Evolutionary conservation across 1,140 invertebrate species (phyloP).

Genomic region (Papilio xuthus): DNA sequence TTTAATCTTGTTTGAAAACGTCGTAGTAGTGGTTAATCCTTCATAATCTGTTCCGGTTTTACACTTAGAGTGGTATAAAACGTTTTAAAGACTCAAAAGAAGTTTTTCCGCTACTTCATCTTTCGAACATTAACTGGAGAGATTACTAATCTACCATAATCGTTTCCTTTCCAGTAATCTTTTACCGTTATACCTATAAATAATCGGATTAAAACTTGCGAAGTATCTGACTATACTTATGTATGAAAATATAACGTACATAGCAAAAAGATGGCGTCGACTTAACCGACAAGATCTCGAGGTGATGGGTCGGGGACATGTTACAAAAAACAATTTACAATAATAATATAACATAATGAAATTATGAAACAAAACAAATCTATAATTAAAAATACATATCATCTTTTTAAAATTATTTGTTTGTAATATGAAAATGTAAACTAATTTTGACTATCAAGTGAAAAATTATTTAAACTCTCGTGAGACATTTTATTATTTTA

Average conservation of each 20-base stretch:
- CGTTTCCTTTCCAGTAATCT: not conserved
- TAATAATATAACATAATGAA: not conserved
- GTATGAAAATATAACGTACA: not conserved
- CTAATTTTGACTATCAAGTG: not conserved
- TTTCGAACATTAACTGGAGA: not conserved
- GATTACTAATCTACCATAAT: not conserved
- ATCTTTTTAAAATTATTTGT: not conserved
- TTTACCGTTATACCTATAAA: not conserved
- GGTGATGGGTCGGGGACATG: constrained; percentile 14
- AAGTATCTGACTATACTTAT: not conserved
- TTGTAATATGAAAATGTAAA: not conserved
- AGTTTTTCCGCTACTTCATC: not conserved
- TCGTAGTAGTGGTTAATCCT: no score
- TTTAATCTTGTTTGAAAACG: no score
- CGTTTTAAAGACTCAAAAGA: not conserved
- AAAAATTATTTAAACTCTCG: not conserved
- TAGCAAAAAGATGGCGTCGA: constrained; percentile 3
- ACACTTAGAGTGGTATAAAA: not conserved
- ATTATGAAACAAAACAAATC: not conserved
- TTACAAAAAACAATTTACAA: constrained; percentile 10
- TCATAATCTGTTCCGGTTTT: no score
- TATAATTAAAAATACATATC: not conserved
- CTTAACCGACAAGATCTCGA: not conserved
- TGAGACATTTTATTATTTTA: not conserved
- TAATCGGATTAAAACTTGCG: not conserved